Conservation (phyloP, 1,140 invertebrate species). For the Drosophila suzukii region DNA sequence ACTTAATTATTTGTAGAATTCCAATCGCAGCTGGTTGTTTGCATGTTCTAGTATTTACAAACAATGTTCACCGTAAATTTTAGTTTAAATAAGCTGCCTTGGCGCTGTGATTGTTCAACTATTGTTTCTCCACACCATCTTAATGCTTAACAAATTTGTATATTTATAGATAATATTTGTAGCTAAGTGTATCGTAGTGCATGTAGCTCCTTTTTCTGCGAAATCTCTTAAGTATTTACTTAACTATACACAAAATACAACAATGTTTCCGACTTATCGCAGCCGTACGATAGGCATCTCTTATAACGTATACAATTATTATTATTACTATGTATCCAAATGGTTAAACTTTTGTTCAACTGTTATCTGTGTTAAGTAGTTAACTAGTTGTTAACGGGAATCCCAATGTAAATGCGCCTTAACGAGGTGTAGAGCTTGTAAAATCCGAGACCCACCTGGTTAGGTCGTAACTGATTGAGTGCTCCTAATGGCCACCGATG, state of each 20-base stretch:
- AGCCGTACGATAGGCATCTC: constrained; percentile 7
- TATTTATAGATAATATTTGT: constrained; percentile 41
- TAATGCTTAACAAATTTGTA: constrained; percentile 31
- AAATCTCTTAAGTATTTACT: constrained; percentile 68
- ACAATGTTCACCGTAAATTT: constrained; percentile 23
- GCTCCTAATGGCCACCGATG: constrained; percentile 57
- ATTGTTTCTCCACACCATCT: constrained; percentile 31
- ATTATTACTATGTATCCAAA: constrained; percentile 21
- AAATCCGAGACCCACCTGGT: background rate
- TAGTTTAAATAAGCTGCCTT: constrained; percentile 37
- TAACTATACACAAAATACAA: constrained; percentile 50
- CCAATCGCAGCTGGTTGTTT: constrained; percentile 19
- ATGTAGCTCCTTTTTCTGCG: constrained; percentile 34
- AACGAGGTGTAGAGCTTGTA: background rate
- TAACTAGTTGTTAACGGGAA: constrained; percentile 32
- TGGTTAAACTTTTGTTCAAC: constrained; percentile 43
- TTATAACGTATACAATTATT: constrained; percentile 24
- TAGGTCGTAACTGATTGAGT: background rate
- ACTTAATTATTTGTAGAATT: constrained; percentile 42
- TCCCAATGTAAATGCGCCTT: constrained; percentile 41
- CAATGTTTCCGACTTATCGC: constrained; percentile 9
- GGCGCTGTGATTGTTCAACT: constrained; percentile 65
- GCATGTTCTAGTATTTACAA: constrained; percentile 30
- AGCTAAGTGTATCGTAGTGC: constrained; percentile 38
- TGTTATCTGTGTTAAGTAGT: constrained; percentile 37